Evolutionary conservation across 2,113 vertebrate species (phyloP).

Genomic region (Platysternon megacephalum): DNA sequence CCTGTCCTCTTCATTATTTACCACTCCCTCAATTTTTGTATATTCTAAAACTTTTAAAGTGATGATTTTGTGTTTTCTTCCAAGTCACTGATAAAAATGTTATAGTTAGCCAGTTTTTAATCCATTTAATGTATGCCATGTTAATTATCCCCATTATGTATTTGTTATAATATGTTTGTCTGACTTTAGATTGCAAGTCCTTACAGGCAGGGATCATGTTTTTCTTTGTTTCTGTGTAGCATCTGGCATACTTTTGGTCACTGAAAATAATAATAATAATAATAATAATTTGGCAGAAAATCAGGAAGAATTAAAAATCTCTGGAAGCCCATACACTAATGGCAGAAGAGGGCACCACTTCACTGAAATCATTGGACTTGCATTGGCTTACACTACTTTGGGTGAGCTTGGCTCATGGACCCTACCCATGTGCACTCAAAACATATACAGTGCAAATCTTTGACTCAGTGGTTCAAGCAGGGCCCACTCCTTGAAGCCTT

Average conservation of each 20-base stretch:
- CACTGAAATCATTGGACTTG: not conserved
- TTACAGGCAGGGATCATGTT: not conserved
- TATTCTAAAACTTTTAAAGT: not conserved
- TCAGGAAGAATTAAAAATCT: not conserved
- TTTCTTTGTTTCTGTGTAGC: not conserved
- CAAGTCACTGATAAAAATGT: not conserved
- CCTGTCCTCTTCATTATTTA: not conserved
- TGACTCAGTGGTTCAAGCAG: not conserved
- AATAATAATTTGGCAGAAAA: not conserved
- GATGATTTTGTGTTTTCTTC: not conserved
- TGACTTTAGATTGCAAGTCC: not conserved
- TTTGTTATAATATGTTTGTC: slow-evolving; percentile 11
- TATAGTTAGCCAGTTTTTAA: not conserved
- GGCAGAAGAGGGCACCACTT: not conserved
- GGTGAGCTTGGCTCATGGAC: not conserved
- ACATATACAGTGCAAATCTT: not conserved
- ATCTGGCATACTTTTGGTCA: not conserved
- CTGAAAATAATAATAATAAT: too few relatives aligned
- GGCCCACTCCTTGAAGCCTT: not conserved
- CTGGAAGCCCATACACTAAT: not conserved
- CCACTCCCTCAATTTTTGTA: not conserved
- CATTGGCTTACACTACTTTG: not conserved
- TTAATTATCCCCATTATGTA: slow-evolving; percentile 31
- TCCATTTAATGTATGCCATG: not conserved
- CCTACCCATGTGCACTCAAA: not conserved